phyloP scores from a whole-genome alignment of 1,140 invertebrate species.

The Microplitis mediator region DNA sequence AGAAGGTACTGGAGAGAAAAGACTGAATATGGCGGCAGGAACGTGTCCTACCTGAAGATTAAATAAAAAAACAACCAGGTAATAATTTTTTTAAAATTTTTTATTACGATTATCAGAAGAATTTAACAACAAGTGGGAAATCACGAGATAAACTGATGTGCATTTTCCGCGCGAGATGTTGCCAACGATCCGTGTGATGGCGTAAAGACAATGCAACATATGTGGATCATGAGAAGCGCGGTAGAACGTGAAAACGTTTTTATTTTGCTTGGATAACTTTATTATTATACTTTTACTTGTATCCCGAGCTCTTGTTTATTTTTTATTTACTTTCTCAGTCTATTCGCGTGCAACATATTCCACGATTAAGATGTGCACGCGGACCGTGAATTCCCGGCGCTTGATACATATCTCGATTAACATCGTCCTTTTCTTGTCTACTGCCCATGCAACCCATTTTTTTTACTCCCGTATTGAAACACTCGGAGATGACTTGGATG shows the following conservation, averaged over 20 bases:
- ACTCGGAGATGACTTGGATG: no score
- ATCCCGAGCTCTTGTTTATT: no score
- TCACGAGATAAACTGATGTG: neutral
- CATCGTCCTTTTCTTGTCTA: conserved; percentile 23
- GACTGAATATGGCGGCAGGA: conserved; percentile 43
- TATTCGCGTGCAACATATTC: conserved; percentile 7
- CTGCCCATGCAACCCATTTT: no score
- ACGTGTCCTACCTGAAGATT: conserved; percentile 42
- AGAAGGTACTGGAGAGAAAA: neutral
- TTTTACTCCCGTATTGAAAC: no score
- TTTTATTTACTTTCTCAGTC: no score
- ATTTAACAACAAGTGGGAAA: no score
- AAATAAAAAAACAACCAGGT: conserved; percentile 36
- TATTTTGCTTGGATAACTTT: neutral
- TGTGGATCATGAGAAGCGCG: neutral
- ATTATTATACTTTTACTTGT: no score
- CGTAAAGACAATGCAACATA: neutral
- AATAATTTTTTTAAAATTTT: neutral
- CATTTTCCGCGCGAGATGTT: neutral
- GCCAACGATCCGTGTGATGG: neutral
- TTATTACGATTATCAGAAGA: no score
- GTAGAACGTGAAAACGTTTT: conserved; percentile 8
- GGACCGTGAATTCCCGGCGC: conserved; percentile 28
- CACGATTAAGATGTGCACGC: conserved; percentile 38
- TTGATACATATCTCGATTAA: conserved; percentile 39